Evolutionary conservation across 2,113 vertebrate genomes (phyloP), one percentile per base, ranked within the genome.

Genomic region (Elachura formosa): DNA sequence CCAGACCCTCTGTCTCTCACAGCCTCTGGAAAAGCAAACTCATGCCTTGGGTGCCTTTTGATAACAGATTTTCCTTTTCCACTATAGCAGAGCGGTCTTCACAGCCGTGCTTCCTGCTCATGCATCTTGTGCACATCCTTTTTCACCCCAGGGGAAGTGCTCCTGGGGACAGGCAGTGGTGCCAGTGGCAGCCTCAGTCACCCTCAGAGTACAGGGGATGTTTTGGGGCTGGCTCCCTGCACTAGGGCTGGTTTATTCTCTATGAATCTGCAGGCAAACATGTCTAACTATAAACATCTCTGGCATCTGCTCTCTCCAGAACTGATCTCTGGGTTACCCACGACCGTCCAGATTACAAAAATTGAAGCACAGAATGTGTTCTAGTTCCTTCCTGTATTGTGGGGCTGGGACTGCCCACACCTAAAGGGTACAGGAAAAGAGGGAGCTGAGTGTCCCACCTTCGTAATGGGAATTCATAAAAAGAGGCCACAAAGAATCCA

Each of bases 321-420:
- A 75, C 0, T 6, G 1, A n/a, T 22, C 51, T 45, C 69, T 58
- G 54, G 48, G 36, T 38, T 61, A 28, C 52, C 15, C 34, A 34
- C 0, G 0, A 49, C 14, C 3, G 2, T 64, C 22, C 33, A 45
- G 49, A 36, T 73, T 11, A 13, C 34, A 68, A 11, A 59, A 68
- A 72, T 0, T 1, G 38, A 63, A 29, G 43, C 43, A 51, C 31
- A n/a, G 51, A 46, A 36, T 10, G 23, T 19, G 14, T 43, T 55
- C 8, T 2, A 10, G 6, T 25, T 59, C 36, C 33, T 74, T 75
- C 36, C 41, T 7, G 2, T 20, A 5, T 1, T 22, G 36, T 0
- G 2, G 31, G 12, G 11, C 12, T 59, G 36, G 55, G 40, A n/a
- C 29, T 78, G 51, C 36, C 69, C 29, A 5, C 24, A 31, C 12